Evolutionary conservation across 2,888 invertebrate species (phyloP), one percentile per base, ranked within the genome.

Genomic region (Ellobium chinense): DNA sequence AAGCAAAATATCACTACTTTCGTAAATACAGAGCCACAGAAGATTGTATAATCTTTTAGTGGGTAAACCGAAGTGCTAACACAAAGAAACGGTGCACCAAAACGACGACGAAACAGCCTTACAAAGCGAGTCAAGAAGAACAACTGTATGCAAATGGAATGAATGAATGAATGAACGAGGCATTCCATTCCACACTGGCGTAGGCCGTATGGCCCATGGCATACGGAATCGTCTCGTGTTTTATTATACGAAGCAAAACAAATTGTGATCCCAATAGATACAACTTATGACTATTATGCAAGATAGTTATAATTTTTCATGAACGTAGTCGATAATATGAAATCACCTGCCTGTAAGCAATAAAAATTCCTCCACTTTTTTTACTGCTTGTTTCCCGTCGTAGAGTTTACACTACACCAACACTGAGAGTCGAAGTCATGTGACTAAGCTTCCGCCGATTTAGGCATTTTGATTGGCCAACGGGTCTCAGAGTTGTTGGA

Each of bases 91-190:
- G 12, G 24, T 36, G 46, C 39, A 69, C 39, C 9, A 9, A 69
- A 69, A n/a, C 12, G 7, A 29, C 65, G 7, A 29, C 14, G 34
- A 31, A 7, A 34, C 14, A 14, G 31, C 65, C 12, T 65, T n/a
- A 18, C 58, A 24, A 5, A n/a, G n/a, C 24, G 24, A 46, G 60
- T 7, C 60, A n/a, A 60, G 60, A 12, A 46, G 39, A 54, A 62
- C 62, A 75, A 31, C 78, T 78, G 78, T 78, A 78, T 78, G 78
- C 78, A 78, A 78, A 78, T 70, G 37, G 24, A 58, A 54, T 78
- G 69, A 78, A 69, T 78, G 78, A 78, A 78, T 78, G 78, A 78
- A 78, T 69, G 69, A 60, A 65, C 73, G 27, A 62, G 36, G 31
- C 70, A 70, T 70, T 78, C 70, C 63, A 65, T 66, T 69, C 69